phyloP scores from a whole-genome alignment of 2,113 vertebrate genomes.

The Bettongia penicillata region DNA sequence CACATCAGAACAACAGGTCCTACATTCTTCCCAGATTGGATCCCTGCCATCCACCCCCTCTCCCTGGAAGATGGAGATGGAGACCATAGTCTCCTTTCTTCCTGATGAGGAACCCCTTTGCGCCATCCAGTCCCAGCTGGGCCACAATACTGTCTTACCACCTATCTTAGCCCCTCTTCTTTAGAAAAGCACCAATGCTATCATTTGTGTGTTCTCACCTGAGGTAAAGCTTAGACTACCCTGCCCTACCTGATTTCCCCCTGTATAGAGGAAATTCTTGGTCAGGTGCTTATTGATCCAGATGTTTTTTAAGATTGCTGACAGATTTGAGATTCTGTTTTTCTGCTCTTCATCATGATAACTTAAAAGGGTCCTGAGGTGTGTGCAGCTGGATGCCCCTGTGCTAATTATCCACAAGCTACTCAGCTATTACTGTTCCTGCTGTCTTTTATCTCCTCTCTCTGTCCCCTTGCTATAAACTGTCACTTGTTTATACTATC shows the following conservation, averaged over 20 bases:
- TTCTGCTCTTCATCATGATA: neutral
- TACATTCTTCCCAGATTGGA: neutral
- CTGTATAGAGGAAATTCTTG: neutral
- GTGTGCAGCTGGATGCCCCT: neutral
- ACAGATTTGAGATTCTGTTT: neutral
- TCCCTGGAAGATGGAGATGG: neutral
- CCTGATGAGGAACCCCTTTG: neutral
- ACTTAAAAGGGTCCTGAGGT: neutral
- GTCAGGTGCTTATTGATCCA: neutral
- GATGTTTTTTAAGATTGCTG: neutral
- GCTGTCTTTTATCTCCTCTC: neutral
- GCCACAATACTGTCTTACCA: neutral
- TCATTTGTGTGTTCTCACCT: neutral
- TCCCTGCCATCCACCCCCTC: neutral
- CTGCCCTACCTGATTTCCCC: neutral
- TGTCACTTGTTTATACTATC: conserved; percentile 3
- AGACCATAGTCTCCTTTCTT: neutral
- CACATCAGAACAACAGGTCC: neutral
- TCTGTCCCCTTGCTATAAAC: neutral
- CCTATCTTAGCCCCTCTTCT: neutral
- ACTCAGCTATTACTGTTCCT: neutral
- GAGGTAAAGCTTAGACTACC: neutral
- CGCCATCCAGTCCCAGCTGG: neutral
- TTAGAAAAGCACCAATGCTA: neutral
- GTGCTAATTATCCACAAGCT: neutral